phyloP scores from a whole-genome alignment of 2,888 invertebrate species.

The Ectropis crepuscularia region DNA sequence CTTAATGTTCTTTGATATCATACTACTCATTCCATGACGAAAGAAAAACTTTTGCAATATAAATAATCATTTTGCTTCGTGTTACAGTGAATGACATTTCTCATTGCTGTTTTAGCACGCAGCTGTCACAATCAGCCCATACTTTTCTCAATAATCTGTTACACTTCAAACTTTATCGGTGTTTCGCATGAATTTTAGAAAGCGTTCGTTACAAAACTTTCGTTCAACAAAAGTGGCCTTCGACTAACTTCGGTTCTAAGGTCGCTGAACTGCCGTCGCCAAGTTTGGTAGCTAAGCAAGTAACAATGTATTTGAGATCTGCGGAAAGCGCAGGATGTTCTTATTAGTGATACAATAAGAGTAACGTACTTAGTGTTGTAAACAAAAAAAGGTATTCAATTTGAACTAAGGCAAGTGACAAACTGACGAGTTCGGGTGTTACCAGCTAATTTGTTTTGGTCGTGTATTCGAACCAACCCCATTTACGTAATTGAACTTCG shows the following conservation, averaged over 20 bases:
- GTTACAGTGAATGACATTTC: not conserved
- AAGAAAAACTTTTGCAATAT: not conserved
- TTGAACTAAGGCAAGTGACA: too few species aligned
- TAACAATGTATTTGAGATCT: constrained; percentile 10
- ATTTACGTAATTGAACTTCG: too few species aligned
- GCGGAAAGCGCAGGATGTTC: not conserved
- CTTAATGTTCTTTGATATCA: not conserved
- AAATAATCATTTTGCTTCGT: not conserved
- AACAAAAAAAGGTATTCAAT: too few species aligned
- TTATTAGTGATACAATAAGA: too few species aligned
- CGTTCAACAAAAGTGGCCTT: constrained; percentile 24
- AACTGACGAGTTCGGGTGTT: too few species aligned
- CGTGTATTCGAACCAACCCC: too few species aligned
- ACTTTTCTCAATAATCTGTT: constrained; percentile 18
- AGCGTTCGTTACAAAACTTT: constrained; percentile 21
- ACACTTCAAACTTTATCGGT: constrained; percentile 15
- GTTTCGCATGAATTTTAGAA: constrained; percentile 26
- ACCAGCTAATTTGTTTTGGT: too few species aligned
- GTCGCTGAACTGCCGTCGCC: constrained; percentile 8
- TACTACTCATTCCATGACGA: not conserved
- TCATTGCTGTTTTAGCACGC: constrained; percentile 9
- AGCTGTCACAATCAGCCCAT: constrained; percentile 4
- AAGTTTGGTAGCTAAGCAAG: constrained; percentile 19
- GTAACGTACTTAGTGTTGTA: too few species aligned
- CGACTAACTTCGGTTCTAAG: constrained; percentile 4